Evolutionary conservation across 1,140 invertebrate species (phyloP).

Genomic region (Muscidifurax raptorellus): DNA sequence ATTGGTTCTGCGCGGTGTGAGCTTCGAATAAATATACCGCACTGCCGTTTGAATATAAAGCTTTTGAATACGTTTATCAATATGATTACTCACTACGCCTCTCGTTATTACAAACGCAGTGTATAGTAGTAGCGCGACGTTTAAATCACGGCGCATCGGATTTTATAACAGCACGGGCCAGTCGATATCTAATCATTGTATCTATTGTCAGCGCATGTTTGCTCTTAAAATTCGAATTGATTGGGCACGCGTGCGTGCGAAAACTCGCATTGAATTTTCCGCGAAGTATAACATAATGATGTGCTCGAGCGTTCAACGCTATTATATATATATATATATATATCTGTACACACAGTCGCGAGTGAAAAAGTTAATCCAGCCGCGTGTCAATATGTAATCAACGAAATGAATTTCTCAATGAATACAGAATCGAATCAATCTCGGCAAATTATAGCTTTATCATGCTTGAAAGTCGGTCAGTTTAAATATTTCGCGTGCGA

Average conservation of each 20-base stretch:
- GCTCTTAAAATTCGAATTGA: constrained; percentile 33
- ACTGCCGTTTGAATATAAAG: too few relatives aligned
- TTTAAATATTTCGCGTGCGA: neutral
- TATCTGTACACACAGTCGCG: too few relatives aligned
- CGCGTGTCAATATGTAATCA: constrained; percentile 40
- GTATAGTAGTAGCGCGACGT: neutral
- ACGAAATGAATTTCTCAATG: constrained; percentile 23
- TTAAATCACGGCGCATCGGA: neutral
- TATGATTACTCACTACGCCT: too few relatives aligned
- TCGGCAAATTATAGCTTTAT: neutral
- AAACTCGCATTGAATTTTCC: constrained; percentile 18
- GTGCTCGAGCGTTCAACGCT: neutral
- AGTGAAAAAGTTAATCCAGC: constrained; percentile 38
- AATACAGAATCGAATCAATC: constrained; percentile 28
- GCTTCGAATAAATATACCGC: neutral
- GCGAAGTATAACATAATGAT: neutral
- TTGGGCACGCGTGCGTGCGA: neutral
- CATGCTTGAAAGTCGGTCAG: neutral
- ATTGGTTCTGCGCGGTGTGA: neutral
- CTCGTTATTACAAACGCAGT: too few relatives aligned
- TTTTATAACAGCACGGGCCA: neutral
- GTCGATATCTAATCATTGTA: constrained; percentile 25
- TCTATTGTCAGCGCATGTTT: constrained; percentile 18
- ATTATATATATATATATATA: too few relatives aligned
- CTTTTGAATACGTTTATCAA: too few relatives aligned